Evolutionary conservation across 2,113 vertebrate genomes (phyloP).

Genomic region (Oryzias melastigma): DNA sequence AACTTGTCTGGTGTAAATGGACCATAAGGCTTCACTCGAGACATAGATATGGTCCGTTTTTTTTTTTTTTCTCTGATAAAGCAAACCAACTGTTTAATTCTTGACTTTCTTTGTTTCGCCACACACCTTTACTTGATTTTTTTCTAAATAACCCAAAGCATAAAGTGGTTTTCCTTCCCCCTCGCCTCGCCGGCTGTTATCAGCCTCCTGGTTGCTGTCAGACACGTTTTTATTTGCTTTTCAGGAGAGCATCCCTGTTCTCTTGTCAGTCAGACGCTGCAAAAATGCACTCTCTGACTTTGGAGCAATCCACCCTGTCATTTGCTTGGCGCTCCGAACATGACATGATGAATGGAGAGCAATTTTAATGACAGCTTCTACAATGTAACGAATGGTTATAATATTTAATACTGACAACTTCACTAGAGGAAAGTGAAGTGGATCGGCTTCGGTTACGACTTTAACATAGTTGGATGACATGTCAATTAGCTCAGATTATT

Average conservation of each 20-base stretch:
- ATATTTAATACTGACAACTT: constrained; percentile 31
- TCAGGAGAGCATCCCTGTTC: neutral
- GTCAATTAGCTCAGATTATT: constrained; percentile 57
- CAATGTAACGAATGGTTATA: constrained; percentile 26
- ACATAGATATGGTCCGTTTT: too few species aligned
- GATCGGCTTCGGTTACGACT: constrained; percentile 18
- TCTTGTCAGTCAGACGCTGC: constrained; percentile 8
- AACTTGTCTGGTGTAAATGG: too few species aligned
- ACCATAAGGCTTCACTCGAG: too few species aligned
- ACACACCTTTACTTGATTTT: too few species aligned
- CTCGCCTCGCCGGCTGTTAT: neutral
- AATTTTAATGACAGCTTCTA: constrained; percentile 25
- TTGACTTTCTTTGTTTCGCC: too few species aligned
- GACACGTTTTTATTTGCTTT: constrained; percentile 1
- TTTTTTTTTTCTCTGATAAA: too few species aligned
- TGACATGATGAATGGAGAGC: constrained; percentile 22
- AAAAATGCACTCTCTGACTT: constrained; percentile 16
- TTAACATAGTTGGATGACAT: constrained; percentile 13
- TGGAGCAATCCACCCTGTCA: constrained; percentile 10
- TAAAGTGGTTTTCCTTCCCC: too few species aligned
- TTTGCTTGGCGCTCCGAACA: constrained; percentile 11
- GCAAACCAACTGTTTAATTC: too few species aligned
- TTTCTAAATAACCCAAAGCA: too few species aligned
- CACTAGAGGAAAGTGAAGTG: constrained; percentile 28
- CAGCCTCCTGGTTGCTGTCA: constrained; percentile 7